Percentiles rank a stretch among this genome's conserved stretches.
Evolutionary conservation across 1,140 invertebrate species (phyloP).

Genomic region (Pseudomyrmex dendroicus): DNA sequence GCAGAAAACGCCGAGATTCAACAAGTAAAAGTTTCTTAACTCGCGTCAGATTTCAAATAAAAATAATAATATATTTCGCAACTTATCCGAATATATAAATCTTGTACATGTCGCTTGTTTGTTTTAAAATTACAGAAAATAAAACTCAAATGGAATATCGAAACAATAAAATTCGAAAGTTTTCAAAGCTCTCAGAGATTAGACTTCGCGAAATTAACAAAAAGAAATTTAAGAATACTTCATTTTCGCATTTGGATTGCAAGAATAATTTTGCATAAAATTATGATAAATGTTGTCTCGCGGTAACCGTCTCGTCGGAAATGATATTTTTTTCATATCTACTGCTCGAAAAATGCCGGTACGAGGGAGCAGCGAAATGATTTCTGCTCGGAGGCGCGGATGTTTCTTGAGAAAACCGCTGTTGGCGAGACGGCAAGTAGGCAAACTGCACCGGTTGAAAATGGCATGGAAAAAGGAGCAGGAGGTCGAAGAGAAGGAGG

Average conservation of each 20-base stretch:
- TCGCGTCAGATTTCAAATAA: too few species aligned
- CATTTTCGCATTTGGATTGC: not conserved
- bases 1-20: not conserved
- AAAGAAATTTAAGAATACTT: not conserved
- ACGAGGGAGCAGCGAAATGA: not conserved
- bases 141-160: too few species aligned
- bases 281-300: not conserved
- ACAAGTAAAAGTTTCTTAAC: too few species aligned
- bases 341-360: not conserved
- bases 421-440: constrained; percentile 32
- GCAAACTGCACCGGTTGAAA: constrained; percentile 65
- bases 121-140: too few species aligned
- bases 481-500: constrained; percentile 5
- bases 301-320: not conserved
- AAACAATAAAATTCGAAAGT: too few species aligned
- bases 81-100: too few species aligned
- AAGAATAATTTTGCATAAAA: not conserved
- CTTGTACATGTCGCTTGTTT: too few species aligned
- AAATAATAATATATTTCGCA: too few species aligned
- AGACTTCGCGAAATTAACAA: not conserved
- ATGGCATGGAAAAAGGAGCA: constrained; percentile 69
- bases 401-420: constrained; percentile 59
- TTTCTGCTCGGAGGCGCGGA: constrained; percentile 48
- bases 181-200: too few species aligned
- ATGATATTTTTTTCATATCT: not conserved